These are phyloP conservation scores for Euphydryas editha DNA, from an alignment of 2,888 invertebrate genomes.

Conservation along the genomic window DNA sequence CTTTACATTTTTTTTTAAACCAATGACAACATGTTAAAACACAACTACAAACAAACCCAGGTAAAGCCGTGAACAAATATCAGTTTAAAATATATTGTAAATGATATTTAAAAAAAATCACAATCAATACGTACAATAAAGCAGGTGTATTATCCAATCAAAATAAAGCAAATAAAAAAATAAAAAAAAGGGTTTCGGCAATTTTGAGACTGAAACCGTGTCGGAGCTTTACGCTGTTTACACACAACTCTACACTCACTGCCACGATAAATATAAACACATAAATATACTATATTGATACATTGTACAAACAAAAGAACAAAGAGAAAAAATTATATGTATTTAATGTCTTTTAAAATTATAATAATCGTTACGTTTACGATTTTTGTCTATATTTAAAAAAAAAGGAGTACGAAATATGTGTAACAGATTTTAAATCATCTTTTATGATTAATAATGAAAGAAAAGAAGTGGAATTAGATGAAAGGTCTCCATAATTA, in stretches of 20 bases:
- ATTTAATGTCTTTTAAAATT: too few species aligned
- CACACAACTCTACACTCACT: slow-evolving; percentile 7
- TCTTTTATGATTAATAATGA: too few species aligned
- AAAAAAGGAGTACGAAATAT: too few species aligned
- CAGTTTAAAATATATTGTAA: neutral
- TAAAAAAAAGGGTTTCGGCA: slow-evolving; percentile 28
- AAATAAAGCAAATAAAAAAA: slow-evolving; percentile 29
- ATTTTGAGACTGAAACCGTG: slow-evolving; percentile 33
- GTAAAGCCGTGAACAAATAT: neutral
- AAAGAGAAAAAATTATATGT: neutral
- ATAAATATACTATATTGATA: neutral
- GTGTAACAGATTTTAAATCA: too few species aligned
- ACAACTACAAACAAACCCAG: neutral
- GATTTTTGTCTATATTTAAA: too few species aligned
- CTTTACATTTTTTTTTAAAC: too few species aligned
- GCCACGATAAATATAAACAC: slow-evolving; percentile 4
- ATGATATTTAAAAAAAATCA: neutral
- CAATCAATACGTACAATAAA: slow-evolving; percentile 24
- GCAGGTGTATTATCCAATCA: slow-evolving; percentile 31
- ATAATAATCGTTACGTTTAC: too few species aligned
- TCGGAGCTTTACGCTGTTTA: slow-evolving; percentile 28
- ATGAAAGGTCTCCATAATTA: too few species aligned
- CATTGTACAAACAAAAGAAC: neutral
- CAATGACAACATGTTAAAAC: neutral
- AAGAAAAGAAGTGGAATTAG: too few species aligned